Conservation (phyloP, 1,140 invertebrate genomes). For the Mizuhopecten yessoensis region DNA sequence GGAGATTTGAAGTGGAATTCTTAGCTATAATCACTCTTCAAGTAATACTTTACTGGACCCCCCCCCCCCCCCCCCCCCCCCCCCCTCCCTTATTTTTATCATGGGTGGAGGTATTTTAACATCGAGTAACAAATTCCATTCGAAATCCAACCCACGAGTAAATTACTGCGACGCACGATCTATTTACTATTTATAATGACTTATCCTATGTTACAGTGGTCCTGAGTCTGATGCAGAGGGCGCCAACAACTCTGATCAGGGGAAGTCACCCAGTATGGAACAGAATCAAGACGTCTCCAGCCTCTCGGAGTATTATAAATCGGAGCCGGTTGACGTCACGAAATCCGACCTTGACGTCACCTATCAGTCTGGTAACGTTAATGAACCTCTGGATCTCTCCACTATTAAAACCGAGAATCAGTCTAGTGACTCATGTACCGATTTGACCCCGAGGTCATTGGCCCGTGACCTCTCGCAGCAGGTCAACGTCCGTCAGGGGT, state of each 20-base stretch:
- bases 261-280: not conserved
- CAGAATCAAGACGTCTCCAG: not conserved
- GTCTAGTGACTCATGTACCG: not conserved
- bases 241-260: not conserved
- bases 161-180: too few relatives aligned
- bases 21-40: too few relatives aligned
- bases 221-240: not conserved
- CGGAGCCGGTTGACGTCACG: not conserved
- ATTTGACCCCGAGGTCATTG: not conserved
- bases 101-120: too few relatives aligned
- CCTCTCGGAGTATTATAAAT: constrained; percentile 48
- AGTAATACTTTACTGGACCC: too few relatives aligned
- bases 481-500: constrained; percentile 9
- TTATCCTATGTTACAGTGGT: constrained; percentile 45
- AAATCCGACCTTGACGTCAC: not conserved
- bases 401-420: not conserved
- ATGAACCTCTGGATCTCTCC: constrained; percentile 35
- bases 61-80: too few relatives aligned
- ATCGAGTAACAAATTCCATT: too few relatives aligned
- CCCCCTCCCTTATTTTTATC: too few relatives aligned
- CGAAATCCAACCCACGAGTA: too few relatives aligned
- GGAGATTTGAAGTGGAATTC: too few relatives aligned
- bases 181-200: too few relatives aligned
- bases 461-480: not conserved
- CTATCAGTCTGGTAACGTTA: not conserved